Evolutionary conservation across 2,113 vertebrate species (phyloP), one percentile per base, ranked within the genome.

Genomic region (Zosterops borbonicus): DNA sequence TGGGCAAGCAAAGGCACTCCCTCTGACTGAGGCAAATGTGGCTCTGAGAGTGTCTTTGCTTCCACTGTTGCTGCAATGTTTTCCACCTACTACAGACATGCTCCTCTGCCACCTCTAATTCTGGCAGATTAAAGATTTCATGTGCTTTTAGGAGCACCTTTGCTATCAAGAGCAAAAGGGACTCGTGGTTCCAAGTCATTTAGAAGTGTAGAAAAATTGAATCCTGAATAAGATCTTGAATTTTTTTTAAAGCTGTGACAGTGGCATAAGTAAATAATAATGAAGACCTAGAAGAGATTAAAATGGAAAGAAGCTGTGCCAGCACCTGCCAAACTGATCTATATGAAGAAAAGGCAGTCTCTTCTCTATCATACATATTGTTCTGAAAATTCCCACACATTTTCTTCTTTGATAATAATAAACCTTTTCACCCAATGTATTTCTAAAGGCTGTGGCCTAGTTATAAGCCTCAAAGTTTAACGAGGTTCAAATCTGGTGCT

Each of bases 11-110:
- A 65, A 80, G 27, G 44, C 62, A 11, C 27, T 67, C 9, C 31
- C 12, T 23, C 37, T 52, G 67, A 1, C 39, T 47, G 78, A 49
- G 56, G 78, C 23, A 68, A 8, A 29, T 0, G 9, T 46, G 46
- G 50, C 47, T 82, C 65, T 44, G 50, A 41, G 50, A 63, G 1
- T 21, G 28, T 42, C 47, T 74, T 42, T 67, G 50, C 68, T 67
- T 5, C 24, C 47, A 37, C 12, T 5, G 14, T 2, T 65, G 42
- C 47, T 70, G 35, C 0, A 10, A 8, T 2, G 19, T 46, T 67
- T 89, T n/a, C 55, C 6, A 4, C 20, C 19, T 20, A 0, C 47
- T 58, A 5, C n/a, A 79, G 41, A 44, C 35, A 15, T 0, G 0
- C 3, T 87, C n/a, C 42, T 18, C 44, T 87, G 46, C 55, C 1